Evolutionary conservation across 2,797 vertebrate species (phyloP).

Genomic region (Coranthus polyacanthus): DNA sequence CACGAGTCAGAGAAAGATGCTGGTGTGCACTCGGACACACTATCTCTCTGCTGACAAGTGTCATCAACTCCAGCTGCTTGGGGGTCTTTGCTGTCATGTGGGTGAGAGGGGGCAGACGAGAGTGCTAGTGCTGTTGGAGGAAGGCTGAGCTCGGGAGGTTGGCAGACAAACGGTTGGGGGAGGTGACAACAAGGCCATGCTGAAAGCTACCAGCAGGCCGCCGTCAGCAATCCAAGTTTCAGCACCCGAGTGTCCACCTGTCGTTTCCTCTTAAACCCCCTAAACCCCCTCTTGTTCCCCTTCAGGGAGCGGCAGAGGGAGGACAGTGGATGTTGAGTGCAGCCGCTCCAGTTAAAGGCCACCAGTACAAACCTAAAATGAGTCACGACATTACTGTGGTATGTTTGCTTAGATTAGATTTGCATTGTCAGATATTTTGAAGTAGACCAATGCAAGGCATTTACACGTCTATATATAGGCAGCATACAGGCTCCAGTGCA

Average conservation of each 20-base stretch:
- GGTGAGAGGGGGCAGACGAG: slow-evolving; percentile 54
- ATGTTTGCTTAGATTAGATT: slow-evolving; percentile 78
- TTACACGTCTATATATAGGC: slow-evolving; percentile 69
- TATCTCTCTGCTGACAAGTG: slow-evolving; percentile 78
- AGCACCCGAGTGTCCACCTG: slow-evolving; percentile 73
- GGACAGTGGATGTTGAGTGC: slow-evolving; percentile 17
- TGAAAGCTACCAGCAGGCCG: slow-evolving; percentile 68
- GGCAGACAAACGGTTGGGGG: slow-evolving; percentile 58
- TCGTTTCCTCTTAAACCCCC: slow-evolving; percentile 60
- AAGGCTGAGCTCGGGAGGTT: slow-evolving; percentile 29
- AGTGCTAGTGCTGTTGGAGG: slow-evolving; percentile 48
- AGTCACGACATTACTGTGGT: slow-evolving; percentile 72
- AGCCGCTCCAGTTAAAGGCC: slow-evolving; percentile 57
- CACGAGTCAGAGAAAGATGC: slow-evolving; percentile 50
- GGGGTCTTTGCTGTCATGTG: slow-evolving; percentile 64
- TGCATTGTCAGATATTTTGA: slow-evolving; percentile 78
- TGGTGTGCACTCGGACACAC: slow-evolving; percentile 59
- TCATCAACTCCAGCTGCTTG: slow-evolving; percentile 73
- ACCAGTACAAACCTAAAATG: slow-evolving; percentile 69
- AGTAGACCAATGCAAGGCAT: slow-evolving; percentile 45
- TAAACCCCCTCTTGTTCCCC: slow-evolving; percentile 16
- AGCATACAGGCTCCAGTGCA: slow-evolving; percentile 31
- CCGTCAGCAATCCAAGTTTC: slow-evolving; percentile 71
- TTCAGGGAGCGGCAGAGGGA: slow-evolving; percentile 30
- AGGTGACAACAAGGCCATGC: slow-evolving; percentile 72